Percentiles rank a stretch among this genome's conserved stretches.
Conservation (phyloP, 1,140 invertebrate genomes). For the Drosophila melanogaster region DNA sequence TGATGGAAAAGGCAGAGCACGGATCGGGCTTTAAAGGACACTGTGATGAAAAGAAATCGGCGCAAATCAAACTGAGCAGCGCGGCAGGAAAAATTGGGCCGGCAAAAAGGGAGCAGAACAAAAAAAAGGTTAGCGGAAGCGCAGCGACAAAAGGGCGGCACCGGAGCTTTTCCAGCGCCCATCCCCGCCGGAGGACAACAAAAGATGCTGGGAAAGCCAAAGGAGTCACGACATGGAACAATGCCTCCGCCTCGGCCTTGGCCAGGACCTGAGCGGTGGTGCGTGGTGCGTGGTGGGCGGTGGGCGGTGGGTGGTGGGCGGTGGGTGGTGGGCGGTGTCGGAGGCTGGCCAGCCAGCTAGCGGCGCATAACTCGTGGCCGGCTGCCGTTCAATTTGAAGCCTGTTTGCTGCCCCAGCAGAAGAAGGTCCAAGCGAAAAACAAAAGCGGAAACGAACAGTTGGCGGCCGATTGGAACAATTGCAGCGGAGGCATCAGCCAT, state of each 20-base stretch:
- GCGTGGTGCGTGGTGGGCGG: background rate
- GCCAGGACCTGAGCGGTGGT: slow-evolving; percentile 27
- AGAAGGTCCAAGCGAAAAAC: slow-evolving; percentile 66
- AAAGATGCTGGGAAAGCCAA: slow-evolving; percentile 71
- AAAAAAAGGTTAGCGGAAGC: slow-evolving; percentile 72
- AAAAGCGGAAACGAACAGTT: slow-evolving; percentile 79
- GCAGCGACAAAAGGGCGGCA: slow-evolving; percentile 75
- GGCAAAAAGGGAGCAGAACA: slow-evolving; percentile 19
- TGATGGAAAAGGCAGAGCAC: slow-evolving; percentile 59
- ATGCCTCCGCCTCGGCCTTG: slow-evolving; percentile 69
- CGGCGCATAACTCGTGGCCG: slow-evolving; percentile 71
- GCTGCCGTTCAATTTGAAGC: slow-evolving; percentile 82
- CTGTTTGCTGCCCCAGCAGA: slow-evolving; percentile 75
- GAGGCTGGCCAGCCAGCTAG: slow-evolving; percentile 29
- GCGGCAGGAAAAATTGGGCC: slow-evolving; percentile 77
- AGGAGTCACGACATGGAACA: slow-evolving; percentile 75
- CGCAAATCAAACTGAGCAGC: slow-evolving; percentile 75
- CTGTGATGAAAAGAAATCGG: slow-evolving; percentile 67
- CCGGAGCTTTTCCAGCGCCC: slow-evolving; percentile 30
- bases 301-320: background rate
- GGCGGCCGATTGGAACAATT: slow-evolving; percentile 79
- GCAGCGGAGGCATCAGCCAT: slow-evolving; percentile 49
- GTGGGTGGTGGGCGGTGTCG: slow-evolving; percentile 3
- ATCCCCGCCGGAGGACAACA: slow-evolving; percentile 56
- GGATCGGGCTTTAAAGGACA: slow-evolving; percentile 73